Base-by-base conservation (phyloP, 2,113 vertebrate genomes). In the Aphyosemion australe region DNA sequence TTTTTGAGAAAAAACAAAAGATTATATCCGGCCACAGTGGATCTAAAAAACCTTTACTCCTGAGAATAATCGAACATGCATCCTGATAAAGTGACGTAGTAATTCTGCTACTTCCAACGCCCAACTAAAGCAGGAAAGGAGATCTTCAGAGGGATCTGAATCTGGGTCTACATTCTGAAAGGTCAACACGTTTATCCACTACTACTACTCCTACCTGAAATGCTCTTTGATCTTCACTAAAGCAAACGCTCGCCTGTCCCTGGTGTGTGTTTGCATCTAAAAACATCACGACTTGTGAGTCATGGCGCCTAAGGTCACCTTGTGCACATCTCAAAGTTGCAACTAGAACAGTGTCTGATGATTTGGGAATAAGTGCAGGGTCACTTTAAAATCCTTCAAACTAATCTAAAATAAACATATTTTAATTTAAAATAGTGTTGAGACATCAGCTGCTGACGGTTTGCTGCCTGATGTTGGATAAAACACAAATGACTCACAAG, bases 401-500 rank as follows among this genome's bases (percentile, higher is more conserved):
- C 34, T 73, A 56, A 65, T 76, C 14, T 45, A 20, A 73, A 65
- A 52, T 61, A 41, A 46, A 21, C 21, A 47, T 56, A 52, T 42
- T 55, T 66, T 62, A 31, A 31, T 19, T 54, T 32, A 56, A 37
- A 37, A 26, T 26, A 26, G 26, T 26, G 26, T 26, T 26, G 53
- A 57, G 62, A 74, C 76, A 69, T 66, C 60, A 74, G 56, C 62
- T 32, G 66, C 39, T 49, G 62, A 67, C 50, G 12, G 47, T 72
- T 61, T 83, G 72, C 75, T 79, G 78, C 78, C 61, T 74, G 71
- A 65, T 79, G 67, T 51, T 83, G 68, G 65, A 74, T 78, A 74
- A 76, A 81, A 75, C 55, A 71, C 84, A 75, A 77, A 80, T 54
- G 72, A 74, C 72, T 68, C 82, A 66, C 73, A 63, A 76, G 85